Conservation (phyloP, 2,113 vertebrate genomes). For the Nothoprocta perdicaria region DNA sequence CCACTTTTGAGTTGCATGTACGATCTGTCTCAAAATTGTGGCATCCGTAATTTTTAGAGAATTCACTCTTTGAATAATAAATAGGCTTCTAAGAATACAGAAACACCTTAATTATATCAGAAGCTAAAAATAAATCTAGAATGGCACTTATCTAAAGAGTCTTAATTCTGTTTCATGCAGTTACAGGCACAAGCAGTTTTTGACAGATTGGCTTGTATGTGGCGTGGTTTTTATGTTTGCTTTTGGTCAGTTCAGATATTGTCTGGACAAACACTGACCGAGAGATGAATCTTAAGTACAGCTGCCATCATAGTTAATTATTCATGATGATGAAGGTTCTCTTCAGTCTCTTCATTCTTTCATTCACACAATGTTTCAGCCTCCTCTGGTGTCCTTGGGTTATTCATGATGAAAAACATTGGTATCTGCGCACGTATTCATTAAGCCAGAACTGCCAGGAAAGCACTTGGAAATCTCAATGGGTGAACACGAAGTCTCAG, state of each 20-base stretch:
- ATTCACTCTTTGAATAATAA: neutral
- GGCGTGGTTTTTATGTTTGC: neutral
- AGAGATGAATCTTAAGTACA: conserved; percentile 12
- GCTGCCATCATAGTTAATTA: neutral
- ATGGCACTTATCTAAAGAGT: neutral
- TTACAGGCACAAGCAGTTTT: neutral
- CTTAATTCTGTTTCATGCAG: neutral
- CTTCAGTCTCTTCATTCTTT: neutral
- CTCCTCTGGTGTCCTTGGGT: neutral
- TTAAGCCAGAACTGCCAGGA: neutral
- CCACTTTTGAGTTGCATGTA: neutral
- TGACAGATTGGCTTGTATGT: neutral
- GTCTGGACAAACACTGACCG: neutral
- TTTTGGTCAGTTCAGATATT: conserved; percentile 14
- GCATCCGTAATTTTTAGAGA: neutral
- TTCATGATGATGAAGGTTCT: conserved; percentile 7
- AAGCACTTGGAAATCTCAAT: neutral
- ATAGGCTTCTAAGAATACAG: neutral
- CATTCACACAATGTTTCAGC: neutral
- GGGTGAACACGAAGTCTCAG: neutral
- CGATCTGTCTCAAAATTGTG: neutral
- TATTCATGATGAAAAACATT: neutral
- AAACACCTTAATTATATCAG: neutral
- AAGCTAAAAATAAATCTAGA: neutral
- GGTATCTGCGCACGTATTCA: neutral